Percentiles rank a stretch among this genome's conserved stretches.
phyloP scores from a whole-genome alignment of 2,797 vertebrate species.

The Alcedo quadribrachys region DNA sequence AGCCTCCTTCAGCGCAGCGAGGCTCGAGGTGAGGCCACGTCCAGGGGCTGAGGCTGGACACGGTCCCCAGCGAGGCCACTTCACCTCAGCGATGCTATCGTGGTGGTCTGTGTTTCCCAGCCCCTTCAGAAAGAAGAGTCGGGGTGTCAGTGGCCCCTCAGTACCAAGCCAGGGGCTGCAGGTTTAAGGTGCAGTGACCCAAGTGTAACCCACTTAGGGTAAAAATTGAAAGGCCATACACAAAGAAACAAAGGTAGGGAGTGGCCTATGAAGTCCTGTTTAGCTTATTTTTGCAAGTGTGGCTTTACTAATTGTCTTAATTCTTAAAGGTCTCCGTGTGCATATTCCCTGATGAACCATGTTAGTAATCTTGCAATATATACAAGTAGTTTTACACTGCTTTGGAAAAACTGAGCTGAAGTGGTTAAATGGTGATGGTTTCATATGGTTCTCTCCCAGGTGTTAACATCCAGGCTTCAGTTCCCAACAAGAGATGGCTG shows the following conservation, averaged over 20 bases:
- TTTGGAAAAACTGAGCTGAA: not conserved
- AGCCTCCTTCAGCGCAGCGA: not conserved
- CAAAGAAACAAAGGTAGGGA: no score
- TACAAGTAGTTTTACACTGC: not conserved
- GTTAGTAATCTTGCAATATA: not conserved
- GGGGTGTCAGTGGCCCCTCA: no score
- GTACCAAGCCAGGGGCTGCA: not conserved
- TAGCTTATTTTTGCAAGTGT: rapidly evolving
- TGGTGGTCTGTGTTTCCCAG: not conserved
- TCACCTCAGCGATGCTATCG: not conserved
- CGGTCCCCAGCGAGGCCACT: not conserved
- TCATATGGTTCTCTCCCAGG: not conserved
- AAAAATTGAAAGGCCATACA: not conserved
- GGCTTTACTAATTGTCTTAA: not conserved
- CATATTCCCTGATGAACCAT: not conserved
- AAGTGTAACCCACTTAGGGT: rapidly evolving
- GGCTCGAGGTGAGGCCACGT: rapidly evolving
- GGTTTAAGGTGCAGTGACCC: rapidly evolving
- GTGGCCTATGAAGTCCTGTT: not conserved
- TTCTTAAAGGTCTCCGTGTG: not conserved
- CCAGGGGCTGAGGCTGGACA: rapidly evolving
- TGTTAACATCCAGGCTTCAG: not conserved
- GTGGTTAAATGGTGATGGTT: rapidly evolving
- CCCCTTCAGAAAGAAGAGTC: rapidly evolving
- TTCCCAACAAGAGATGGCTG: not conserved